Percentiles rank a stretch among this genome's conserved stretches.
phyloP scores from a whole-genome alignment of 2,888 invertebrate genomes.

The Eilema sororculum region DNA sequence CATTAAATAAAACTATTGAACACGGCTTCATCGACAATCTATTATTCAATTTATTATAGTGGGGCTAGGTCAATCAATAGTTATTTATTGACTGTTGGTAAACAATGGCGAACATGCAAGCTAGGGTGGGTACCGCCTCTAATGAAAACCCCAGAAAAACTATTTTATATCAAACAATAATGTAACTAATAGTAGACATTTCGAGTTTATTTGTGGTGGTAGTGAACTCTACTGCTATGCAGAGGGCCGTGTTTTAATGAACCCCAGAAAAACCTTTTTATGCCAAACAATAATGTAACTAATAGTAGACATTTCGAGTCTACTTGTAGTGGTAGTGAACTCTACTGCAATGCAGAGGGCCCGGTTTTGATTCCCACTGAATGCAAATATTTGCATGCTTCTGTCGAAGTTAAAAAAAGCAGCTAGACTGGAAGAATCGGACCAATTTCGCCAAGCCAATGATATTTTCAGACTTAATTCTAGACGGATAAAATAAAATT shows the following conservation, averaged over 20 bases:
- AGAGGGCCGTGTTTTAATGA: too few species aligned
- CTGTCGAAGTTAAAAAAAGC: too few species aligned
- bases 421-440: too few species aligned
- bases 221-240: too few species aligned
- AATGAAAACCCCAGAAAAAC: neutral
- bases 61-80: conserved; percentile 4
- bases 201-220: too few species aligned
- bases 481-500: neutral
- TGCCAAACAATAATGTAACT: neutral
- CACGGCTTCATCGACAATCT: neutral
- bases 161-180: neutral
- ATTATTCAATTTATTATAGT: neutral
- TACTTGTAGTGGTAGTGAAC: too few species aligned
- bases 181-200: neutral
- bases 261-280: neutral
- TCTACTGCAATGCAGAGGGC: too few species aligned
- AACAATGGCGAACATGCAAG: neutral
- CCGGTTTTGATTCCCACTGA: too few species aligned
- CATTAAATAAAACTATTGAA: neutral
- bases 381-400: too few species aligned
- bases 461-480: too few species aligned
- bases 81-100: neutral
- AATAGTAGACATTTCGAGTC: too few species aligned
- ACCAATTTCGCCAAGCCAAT: too few species aligned
- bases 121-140: neutral